A percentile compares a stretch with the other conserved stretches of the same genome.
phyloP scores from a whole-genome alignment of 2,797 vertebrate genomes.

The Sebastiscus albofasciatus region DNA sequence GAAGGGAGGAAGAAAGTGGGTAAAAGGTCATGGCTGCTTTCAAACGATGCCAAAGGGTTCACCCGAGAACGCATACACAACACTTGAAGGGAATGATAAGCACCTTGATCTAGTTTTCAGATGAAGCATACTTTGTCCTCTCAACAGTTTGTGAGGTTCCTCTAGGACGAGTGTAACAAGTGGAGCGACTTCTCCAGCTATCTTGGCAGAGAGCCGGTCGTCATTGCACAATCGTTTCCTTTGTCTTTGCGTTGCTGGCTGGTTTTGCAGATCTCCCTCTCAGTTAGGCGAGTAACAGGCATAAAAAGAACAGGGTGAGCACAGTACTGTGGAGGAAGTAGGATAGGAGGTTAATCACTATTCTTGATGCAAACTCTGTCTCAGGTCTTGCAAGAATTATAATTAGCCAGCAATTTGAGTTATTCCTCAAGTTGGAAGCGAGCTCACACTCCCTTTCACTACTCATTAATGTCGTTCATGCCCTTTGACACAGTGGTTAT shows the following conservation, averaged over 20 bases:
- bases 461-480: neutral
- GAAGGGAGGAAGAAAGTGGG: constrained; percentile 48
- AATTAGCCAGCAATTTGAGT: neutral
- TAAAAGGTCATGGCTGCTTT: constrained; percentile 63
- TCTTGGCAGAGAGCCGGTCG: neutral
- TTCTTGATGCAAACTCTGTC: neutral
- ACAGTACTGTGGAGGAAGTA: neutral
- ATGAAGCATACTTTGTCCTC: neutral
- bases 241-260: neutral
- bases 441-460: neutral
- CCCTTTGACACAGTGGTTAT: neutral
- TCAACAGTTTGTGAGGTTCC: neutral
- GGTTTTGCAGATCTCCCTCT: neutral
- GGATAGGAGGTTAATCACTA: neutral
- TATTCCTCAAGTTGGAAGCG: neutral
- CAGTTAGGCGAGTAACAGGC: neutral
- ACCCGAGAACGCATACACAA: neutral
- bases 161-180: neutral
- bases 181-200: neutral
- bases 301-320: neutral
- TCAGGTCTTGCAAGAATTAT: neutral
- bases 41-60: constrained; percentile 1
- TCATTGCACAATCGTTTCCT: neutral
- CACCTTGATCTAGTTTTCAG: neutral
- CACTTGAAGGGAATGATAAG: neutral